A percentile compares a stretch with the other conserved stretches of the same genome.
Conservation (phyloP, 2,888 invertebrate genomes). For the Cantharis rufa region DNA sequence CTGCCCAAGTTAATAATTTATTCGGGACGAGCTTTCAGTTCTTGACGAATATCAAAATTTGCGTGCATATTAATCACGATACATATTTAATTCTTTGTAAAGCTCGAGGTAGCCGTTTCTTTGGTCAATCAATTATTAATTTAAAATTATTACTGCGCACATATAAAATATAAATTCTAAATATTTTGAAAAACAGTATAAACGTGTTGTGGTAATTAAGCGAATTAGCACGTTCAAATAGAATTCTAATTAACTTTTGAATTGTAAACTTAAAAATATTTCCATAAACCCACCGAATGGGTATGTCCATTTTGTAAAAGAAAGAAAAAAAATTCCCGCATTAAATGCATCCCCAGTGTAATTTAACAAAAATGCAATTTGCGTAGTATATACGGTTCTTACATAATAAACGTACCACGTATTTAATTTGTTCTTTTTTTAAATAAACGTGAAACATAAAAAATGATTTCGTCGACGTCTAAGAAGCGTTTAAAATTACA, state of each 20-base stretch:
- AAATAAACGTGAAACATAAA: background rate
- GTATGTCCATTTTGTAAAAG: background rate
- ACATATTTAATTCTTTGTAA: background rate
- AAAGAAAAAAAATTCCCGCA: background rate
- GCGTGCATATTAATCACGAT: background rate
- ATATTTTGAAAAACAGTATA: background rate
- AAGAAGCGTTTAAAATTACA: background rate
- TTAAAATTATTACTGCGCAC: no score
- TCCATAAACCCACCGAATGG: background rate
- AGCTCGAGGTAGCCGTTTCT: background rate
- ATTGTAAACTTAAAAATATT: background rate
- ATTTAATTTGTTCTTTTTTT: background rate
- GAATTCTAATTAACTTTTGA: background rate
- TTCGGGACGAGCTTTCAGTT: background rate
- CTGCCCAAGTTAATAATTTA: background rate
- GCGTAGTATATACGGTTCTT: background rate
- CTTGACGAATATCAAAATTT: background rate
- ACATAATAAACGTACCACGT: background rate
- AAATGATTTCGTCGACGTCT: background rate
- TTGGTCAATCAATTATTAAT: background rate
- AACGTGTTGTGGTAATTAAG: background rate
- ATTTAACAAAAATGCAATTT: background rate
- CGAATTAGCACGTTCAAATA: background rate
- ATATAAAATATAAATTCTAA: no score
- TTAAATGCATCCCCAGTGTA: background rate